phyloP scores from a whole-genome alignment of 1,140 invertebrate species.

The Drosophila dunni region DNA sequence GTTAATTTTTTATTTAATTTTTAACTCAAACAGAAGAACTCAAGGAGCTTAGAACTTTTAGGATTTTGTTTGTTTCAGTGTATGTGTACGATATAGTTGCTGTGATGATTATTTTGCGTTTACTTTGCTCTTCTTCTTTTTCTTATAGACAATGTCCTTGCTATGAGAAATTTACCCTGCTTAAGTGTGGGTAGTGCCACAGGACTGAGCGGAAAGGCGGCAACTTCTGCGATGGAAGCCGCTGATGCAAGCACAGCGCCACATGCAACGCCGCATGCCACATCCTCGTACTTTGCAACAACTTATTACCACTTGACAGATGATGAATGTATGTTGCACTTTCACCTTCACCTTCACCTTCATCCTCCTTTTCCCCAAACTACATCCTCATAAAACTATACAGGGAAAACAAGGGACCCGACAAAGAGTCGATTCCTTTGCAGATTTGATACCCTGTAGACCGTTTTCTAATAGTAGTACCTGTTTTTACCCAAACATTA shows the following conservation, averaged over 20 bases:
- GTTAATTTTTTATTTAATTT: too few relatives aligned
- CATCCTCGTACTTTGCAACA: slow-evolving; percentile 80
- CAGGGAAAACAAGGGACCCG: too few relatives aligned
- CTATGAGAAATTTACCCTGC: slow-evolving; percentile 82
- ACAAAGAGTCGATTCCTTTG: too few relatives aligned
- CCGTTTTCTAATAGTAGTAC: too few relatives aligned
- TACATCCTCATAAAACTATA: too few relatives aligned
- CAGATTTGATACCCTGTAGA: too few relatives aligned
- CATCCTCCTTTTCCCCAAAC: background rate
- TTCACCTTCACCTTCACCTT: slow-evolving; percentile 8
- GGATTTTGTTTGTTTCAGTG: background rate
- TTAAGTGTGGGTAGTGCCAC: slow-evolving; percentile 63
- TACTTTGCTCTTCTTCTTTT: slow-evolving; percentile 57
- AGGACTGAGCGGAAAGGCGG: slow-evolving; percentile 64
- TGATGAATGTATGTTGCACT: slow-evolving; percentile 80
- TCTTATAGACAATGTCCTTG: slow-evolving; percentile 83
- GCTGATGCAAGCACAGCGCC: slow-evolving; percentile 57
- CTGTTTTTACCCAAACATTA: too few relatives aligned
- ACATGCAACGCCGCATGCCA: slow-evolving; percentile 65
- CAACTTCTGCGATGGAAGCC: slow-evolving; percentile 61
- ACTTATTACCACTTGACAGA: slow-evolving; percentile 83
- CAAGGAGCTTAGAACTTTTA: too few relatives aligned
- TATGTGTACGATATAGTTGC: slow-evolving; percentile 11
- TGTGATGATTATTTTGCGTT: slow-evolving; percentile 47
- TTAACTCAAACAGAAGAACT: too few relatives aligned